Evolutionary conservation across 1,140 invertebrate species (phyloP).

Genomic region (Cherax destructor): DNA sequence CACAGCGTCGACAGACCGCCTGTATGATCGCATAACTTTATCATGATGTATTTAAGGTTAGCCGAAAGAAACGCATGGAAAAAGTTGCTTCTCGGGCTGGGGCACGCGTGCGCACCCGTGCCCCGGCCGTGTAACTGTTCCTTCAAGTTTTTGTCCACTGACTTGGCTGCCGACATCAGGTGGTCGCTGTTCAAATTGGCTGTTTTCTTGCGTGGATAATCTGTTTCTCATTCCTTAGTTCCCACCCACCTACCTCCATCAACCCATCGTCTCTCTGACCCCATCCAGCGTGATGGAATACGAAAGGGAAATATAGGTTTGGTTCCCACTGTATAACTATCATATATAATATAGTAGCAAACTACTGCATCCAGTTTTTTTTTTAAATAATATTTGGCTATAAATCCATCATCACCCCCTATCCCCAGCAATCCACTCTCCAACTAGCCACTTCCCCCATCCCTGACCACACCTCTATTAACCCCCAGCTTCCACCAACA

Average conservation of each 20-base stretch:
- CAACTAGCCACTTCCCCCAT: background rate
- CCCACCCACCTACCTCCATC: slow-evolving; percentile 6
- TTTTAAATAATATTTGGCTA: too few relatives aligned
- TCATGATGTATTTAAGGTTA: slow-evolving; percentile 63
- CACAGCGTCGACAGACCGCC: slow-evolving; percentile 26
- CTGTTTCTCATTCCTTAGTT: background rate
- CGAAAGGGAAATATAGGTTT: too few relatives aligned
- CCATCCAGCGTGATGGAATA: too few relatives aligned
- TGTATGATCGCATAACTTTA: slow-evolving; percentile 49
- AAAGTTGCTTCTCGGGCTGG: slow-evolving; percentile 21
- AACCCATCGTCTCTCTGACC: background rate
- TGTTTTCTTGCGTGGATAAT: slow-evolving; percentile 27
- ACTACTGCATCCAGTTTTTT: too few relatives aligned
- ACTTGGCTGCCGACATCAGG: slow-evolving; percentile 51
- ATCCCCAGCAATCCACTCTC: too few relatives aligned
- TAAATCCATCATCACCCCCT: background rate
- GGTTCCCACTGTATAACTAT: too few relatives aligned
- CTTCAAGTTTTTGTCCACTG: slow-evolving; percentile 61
- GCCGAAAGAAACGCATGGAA: slow-evolving; percentile 48
- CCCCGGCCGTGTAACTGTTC: slow-evolving; percentile 54
- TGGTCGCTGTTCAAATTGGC: slow-evolving; percentile 36
- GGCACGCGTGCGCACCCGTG: slow-evolving; percentile 41
- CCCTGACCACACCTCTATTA: background rate
- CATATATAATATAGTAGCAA: too few relatives aligned
- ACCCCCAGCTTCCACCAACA: background rate